Base-by-base conservation (phyloP, 1,140 invertebrate species). In the Antheraea pernyi region DNA sequence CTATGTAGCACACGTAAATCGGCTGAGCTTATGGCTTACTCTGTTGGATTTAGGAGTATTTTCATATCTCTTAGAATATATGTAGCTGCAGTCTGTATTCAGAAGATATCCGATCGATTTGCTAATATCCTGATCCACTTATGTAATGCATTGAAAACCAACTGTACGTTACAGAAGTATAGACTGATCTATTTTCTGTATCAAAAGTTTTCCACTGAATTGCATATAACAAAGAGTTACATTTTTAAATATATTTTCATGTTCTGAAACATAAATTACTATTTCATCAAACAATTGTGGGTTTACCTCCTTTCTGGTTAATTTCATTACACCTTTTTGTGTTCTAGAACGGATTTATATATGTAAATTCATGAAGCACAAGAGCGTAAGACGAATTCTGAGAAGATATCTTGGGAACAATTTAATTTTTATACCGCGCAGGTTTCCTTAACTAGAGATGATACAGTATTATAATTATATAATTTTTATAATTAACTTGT, bases 31-130 rank as follows among this genome's bases (percentile, higher is more conserved):
- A 83, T 86, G 80, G 80, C 80, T 80, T 75, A 76, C 76, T 83
- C 80, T 71, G 81, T 83, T 76, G 77, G 80, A 85, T 84, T 85
- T 84, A 83, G 81, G 80, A 7, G 67, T 84, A 82, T 84, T 84
- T 84, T 73, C 78, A 66, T 80, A 79, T 77, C 81, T 82, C 69
- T 66, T 73, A 67, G 69, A 79, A 84, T 81, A 79, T 84, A 84
- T 82, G 82, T 66, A 77, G 74, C 78, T 71, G 74, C 74, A 75
- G 78, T 79, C 76, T 76, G 73, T 75, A 72, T 76, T 73, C 67
- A 61, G 46, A 53, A 67, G 65, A 78, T 78, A 75, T 73, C 69
- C 67, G 59, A 65, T 68, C 42, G 63, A 46, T 67, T 66, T 77
- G 53, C 74, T 71, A 76, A 77, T 81, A 69, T 73, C 67, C 68